phyloP scores from a whole-genome alignment of 2,888 invertebrate genomes.

The Itoplectis maculator region DNA sequence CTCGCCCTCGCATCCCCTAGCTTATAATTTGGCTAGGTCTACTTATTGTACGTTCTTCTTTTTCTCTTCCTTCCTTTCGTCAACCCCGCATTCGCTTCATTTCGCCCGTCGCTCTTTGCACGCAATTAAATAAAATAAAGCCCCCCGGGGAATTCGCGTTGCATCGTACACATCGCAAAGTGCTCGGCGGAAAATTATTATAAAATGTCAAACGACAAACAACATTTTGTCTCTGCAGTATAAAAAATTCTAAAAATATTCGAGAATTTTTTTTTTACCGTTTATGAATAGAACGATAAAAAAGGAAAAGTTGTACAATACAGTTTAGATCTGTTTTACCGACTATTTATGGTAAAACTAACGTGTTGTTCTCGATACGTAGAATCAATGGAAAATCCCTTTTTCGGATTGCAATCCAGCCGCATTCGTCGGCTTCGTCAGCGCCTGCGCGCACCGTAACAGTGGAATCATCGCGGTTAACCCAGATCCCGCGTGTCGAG shows the following conservation, averaged over 20 bases:
- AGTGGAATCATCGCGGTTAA: slow-evolving; percentile 54
- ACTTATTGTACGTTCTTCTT: slow-evolving; percentile 23
- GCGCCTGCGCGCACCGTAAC: slow-evolving; percentile 34
- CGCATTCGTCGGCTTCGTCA: slow-evolving; percentile 32
- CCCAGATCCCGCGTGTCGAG: slow-evolving; percentile 41
- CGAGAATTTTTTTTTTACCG: not conserved
- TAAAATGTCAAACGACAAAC: not conserved
- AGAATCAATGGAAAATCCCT: slow-evolving; percentile 18
- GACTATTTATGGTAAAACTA: not conserved
- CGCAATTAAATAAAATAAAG: slow-evolving; percentile 61
- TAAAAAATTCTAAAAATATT: not conserved
- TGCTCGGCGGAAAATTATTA: not conserved
- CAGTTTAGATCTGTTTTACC: not conserved
- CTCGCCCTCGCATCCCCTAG: not conserved
- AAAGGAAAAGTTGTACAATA: not conserved
- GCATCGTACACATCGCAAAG: not conserved
- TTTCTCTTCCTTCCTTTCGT: not conserved
- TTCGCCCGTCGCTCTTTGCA: slow-evolving; percentile 12
- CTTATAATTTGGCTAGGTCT: slow-evolving; percentile 40
- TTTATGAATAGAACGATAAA: too few species aligned
- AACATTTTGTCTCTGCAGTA: not conserved
- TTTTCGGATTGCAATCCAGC: slow-evolving; percentile 33
- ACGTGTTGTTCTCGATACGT: not conserved
- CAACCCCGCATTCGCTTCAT: slow-evolving; percentile 11
- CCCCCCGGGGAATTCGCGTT: slow-evolving; percentile 7